phyloP scores from a whole-genome alignment of 2,113 vertebrate genomes.

The Chroicocephalus ridibundus region DNA sequence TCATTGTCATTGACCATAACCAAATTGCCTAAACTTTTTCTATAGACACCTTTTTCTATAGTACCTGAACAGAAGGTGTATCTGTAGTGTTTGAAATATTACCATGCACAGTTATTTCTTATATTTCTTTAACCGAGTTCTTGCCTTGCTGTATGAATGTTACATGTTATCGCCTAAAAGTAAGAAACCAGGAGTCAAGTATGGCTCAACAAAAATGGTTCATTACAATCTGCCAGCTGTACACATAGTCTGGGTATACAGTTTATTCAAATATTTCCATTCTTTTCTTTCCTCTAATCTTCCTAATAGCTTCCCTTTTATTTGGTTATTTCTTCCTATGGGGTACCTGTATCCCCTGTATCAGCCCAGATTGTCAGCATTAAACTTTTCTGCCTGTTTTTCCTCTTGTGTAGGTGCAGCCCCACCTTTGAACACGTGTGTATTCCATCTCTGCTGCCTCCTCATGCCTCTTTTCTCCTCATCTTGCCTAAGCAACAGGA shows the following conservation, averaged over 20 bases:
- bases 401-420: not conserved
- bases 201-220: not conserved
- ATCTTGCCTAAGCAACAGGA: not conserved
- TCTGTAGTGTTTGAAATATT: not conserved
- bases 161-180: not conserved
- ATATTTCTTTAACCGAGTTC: not conserved
- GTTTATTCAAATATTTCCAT: not conserved
- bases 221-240: not conserved
- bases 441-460: not conserved
- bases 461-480: not conserved
- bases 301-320: not conserved
- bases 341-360: not conserved
- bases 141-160: not conserved
- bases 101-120: not conserved
- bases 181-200: not conserved
- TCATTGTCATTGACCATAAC: not conserved
- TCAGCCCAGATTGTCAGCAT: not conserved
- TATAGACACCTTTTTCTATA: not conserved
- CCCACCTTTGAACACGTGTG: not conserved
- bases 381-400: not conserved
- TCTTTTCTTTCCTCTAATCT: not conserved
- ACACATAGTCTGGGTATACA: not conserved
- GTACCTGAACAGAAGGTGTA: not conserved
- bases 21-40: not conserved
- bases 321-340: not conserved